Base-by-base conservation (phyloP, 1,140 invertebrate genomes). In the Pollicipes pollicipes region DNA sequence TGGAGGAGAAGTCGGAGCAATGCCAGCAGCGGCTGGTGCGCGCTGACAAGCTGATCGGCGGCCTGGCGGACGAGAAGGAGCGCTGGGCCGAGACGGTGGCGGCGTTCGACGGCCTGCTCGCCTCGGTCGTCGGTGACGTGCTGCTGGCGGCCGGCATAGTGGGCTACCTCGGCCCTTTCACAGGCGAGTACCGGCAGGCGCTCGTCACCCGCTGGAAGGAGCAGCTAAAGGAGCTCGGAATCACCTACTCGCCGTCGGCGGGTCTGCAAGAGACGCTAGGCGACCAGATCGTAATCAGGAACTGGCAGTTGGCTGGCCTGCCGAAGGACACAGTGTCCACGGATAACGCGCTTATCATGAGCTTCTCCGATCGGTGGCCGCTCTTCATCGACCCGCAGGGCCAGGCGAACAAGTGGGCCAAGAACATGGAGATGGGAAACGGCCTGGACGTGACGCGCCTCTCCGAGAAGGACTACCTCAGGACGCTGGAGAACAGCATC, bases 391-490 rank as follows among this genome's bases (percentile, higher is more conserved):
- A 97, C 81, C 93, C 94, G 0, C 93, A 97, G 30, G 72, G 71
- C 30, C 93, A 95, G 84, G 93, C 93, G 0, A 95, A 92, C 77
- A 91, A 94, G 79, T 97, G 93, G 93, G 84, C 97, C 13, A 95
- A 94, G 79, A 94, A 91, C 78, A 88, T 95, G 85, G 93, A 97
- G 78, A 90, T 89, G 71, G 82, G 86, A 17, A 94, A 95, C 76
- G 85, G 88, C 74, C 77, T 97, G 0, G 80, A 83, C 66, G 84
- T 94, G 4, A 87, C 73, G 64, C 32, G 58, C 26, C 69, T 73
- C 72, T 17, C 72, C 80, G 80, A 80, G 82, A 73, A 82, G 26
- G 71, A 73, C 37, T 73, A 73, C 27, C 45, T 73, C 31, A 17
- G 29, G 24, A 45, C 30, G 8, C 17, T 73, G 21, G 82, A 72